Conservation (phyloP, 2,888 invertebrate genomes). For the Polymixis lichenea region DNA sequence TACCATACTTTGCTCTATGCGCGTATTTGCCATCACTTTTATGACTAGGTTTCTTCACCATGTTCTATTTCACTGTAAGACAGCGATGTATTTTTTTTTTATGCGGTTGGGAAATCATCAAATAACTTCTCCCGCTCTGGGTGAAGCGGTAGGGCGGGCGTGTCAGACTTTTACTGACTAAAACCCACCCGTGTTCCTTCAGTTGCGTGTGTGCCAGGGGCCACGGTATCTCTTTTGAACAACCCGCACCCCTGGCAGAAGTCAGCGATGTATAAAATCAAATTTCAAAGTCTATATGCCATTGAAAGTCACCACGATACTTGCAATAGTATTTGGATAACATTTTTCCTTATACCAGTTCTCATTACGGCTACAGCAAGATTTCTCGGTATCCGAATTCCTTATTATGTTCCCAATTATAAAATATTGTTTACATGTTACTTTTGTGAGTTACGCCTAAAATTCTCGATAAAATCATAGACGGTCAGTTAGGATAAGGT, state of each 20-base stretch:
- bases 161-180: too few relatives aligned
- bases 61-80: neutral
- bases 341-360: conserved; percentile 25
- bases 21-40: neutral
- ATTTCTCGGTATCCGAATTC: conserved; percentile 23
- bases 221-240: too few relatives aligned
- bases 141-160: too few relatives aligned
- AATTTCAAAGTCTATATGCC: neutral
- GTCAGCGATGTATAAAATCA: neutral
- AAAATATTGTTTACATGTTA: conserved; percentile 12
- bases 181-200: too few relatives aligned
- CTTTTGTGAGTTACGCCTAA: conserved; percentile 6
- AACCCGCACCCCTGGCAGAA: too few relatives aligned
- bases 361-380: neutral
- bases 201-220: too few relatives aligned
- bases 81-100: neutral
- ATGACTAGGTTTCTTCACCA: neutral
- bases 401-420: neutral
- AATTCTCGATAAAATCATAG: conserved; percentile 16
- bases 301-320: neutral
- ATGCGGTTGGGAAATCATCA: too few relatives aligned
- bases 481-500: neutral
- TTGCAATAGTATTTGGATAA: neutral
- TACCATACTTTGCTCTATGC: neutral
- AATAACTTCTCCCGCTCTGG: too few relatives aligned